Conservation (phyloP, 2,113 vertebrate genomes). For the Myotis yumanensis region DNA sequence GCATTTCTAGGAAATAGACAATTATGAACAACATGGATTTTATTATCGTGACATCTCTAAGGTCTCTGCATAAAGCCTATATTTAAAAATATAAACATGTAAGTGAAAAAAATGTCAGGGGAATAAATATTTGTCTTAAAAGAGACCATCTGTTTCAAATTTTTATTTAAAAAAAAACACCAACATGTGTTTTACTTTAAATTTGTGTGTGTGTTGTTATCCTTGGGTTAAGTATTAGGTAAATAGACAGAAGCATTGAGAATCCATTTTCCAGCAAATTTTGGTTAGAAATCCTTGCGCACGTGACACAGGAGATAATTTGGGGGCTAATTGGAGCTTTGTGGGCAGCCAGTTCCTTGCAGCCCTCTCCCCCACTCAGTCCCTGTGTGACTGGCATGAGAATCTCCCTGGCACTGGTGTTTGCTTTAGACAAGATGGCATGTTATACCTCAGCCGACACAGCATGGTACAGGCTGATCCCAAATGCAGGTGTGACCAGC, state of each 20-base stretch:
- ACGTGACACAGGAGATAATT: conserved; percentile 83
- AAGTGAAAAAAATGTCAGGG: conserved; percentile 83
- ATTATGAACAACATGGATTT: conserved; percentile 79
- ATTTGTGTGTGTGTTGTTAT: conserved; percentile 87
- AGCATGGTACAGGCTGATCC: conserved; percentile 38
- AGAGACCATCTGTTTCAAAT: conserved; percentile 87
- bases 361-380: conserved; percentile 68
- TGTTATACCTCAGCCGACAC: conserved; percentile 77
- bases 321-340: conserved; percentile 84
- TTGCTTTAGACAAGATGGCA: conserved; percentile 79
- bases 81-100: conserved; percentile 82
- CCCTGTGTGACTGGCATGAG: conserved; percentile 36
- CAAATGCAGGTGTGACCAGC: neutral
- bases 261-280: conserved; percentile 85
- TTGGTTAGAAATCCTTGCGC: conserved; percentile 83
- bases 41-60: conserved; percentile 79
- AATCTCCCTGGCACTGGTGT: conserved; percentile 61
- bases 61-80: conserved; percentile 79
- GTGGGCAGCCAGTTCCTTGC: conserved; percentile 71
- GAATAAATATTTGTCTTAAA: conserved; percentile 87
- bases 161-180: conserved; percentile 79
- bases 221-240: conserved; percentile 87
- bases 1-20: conserved; percentile 78
- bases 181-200: conserved; percentile 87
- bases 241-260: conserved; percentile 86